Base-by-base conservation (phyloP, 2,113 vertebrate genomes). In the Leptobrachium leishanense region DNA sequence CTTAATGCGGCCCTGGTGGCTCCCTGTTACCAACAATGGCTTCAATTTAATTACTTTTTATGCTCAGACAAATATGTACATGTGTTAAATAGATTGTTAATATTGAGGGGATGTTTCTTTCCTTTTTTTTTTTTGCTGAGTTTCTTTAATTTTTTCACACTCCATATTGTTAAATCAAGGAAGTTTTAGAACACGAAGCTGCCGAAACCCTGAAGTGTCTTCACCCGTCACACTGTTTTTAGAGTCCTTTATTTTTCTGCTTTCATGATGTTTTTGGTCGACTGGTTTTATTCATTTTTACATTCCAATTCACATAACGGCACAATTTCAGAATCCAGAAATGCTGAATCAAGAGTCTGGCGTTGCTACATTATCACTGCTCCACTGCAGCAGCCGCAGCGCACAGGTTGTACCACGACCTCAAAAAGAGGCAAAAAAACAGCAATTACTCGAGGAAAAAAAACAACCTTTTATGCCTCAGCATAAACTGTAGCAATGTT, bases 291-390 rank as follows among this genome's bases (percentile, higher is more conserved):
- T 76, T 68, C 40, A 68, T 68, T 76, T 31, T 76, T 43, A 68
- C 40, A 76, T 68, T 76, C 42, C 66, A 31, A 43, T 76, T 68
- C 53, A 68, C 67, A 68, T 76, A 68, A 68, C 64, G 57, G 75
- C 50, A 68, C 65, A 68, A 54, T 55, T 68, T 76, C 40, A 76
- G 46, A 64, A 68, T 7, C 50, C 53, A 41, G 20, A 68, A 76
- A 59, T 55, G 68, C 68, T 72, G 76, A 78, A 78, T 78, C 76
- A 72, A 78, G 55, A 68, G 75, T 63, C 68, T 78, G 68, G 53
- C 76, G 63, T 77, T 50, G 42, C 63, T 6, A 72, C 50, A 72
- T 78, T 55, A 63, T 72, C 53, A 70, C 57, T 50, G 76, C 68
- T 77, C 8, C 55, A 53, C 69, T 70, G 68, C 6, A 43, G 46